Evolutionary conservation across 2,113 vertebrate species (phyloP).

Genomic region (Paedocypris sp.): DNA sequence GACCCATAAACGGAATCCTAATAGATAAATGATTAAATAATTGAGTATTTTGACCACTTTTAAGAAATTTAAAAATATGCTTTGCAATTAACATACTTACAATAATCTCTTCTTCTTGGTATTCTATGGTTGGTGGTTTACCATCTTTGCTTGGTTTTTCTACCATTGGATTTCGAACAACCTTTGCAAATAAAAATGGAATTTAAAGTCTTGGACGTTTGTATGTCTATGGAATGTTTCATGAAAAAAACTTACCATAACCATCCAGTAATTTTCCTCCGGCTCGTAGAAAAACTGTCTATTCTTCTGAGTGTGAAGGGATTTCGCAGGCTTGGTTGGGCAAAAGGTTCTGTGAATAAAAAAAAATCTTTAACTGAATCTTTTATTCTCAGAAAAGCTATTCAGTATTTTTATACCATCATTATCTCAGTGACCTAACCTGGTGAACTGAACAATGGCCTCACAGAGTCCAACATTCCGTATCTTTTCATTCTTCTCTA

Average conservation of each 20-base stretch:
- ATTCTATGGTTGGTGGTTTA: conserved; percentile 79
- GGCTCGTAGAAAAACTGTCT: conserved; percentile 94
- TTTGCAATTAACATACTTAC: conserved; percentile 54
- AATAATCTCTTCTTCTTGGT: conserved; percentile 92
- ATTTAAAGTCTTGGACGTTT: too few relatives aligned
- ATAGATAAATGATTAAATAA: background rate
- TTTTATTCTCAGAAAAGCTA: background rate
- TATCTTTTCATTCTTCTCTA: conserved; percentile 98
- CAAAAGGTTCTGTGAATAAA: conserved; percentile 80
- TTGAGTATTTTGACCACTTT: background rate
- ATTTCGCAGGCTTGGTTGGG: conserved; percentile 93
- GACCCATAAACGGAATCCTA: conserved; percentile 96
- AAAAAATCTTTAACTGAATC: background rate
- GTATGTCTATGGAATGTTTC: too few relatives aligned
- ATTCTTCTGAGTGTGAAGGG: conserved; percentile 95
- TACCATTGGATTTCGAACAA: conserved; percentile 88
- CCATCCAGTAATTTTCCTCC: conserved; percentile 95
- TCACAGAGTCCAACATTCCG: conserved; percentile 95
- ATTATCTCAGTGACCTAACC: conserved; percentile 54
- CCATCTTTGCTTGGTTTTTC: conserved; percentile 92
- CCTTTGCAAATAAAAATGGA: conserved; percentile 61
- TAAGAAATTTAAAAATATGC: too few relatives aligned
- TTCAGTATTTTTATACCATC: background rate
- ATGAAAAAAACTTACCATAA: too few relatives aligned
- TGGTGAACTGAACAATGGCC: conserved; percentile 96